Evolutionary conservation across 2,797 vertebrate species (phyloP), one percentile per base, ranked within the genome.

Genomic region (Petrocephalus sullivani): DNA sequence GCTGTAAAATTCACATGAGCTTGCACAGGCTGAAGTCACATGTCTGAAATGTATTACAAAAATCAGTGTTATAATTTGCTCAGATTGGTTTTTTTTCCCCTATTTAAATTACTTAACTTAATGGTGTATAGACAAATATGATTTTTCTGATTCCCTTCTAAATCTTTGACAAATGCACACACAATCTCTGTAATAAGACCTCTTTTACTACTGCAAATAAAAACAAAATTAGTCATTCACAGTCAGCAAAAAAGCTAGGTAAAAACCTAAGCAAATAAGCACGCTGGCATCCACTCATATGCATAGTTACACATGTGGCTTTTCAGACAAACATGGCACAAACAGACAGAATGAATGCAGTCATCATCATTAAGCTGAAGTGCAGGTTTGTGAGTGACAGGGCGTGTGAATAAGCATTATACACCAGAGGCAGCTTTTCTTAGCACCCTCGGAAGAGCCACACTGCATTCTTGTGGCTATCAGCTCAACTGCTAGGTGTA

Each of bases 381-480:
- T 33, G 12, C 71, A 37, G 71, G 16, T 8, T 46, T 37, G 71
- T 46, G 37, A 46, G 4, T 78, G 37, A 19, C 37, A 78, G 6
- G 16, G 28, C 37, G 37, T 19, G 71, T n/a, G 71, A 78, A 83
- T 53, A 51, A n/a, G 78, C 78, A 46, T 41, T 37, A 37, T 16
- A 46, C 78, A n/a, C 37, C 83, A 85, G n/a, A 33, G 61, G 23
- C 61, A 28, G 81, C 81, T 8, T 37, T 85, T 21, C 54, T 57
- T 10, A 57, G 21, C 51, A 33, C 21, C 9, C 6, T 7, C 12
- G 6, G 71, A 64, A 83, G 88, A 51, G 41, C 75, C 53, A 83
- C 56, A 87, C 88, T 89, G 88, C 88, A 87, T 64, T 87, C 88
- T 89, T 83, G 88, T 87, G 88, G 88, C 33, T 41, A 87, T 53